Evolutionary conservation across 1,140 invertebrate species (phyloP).

Genomic region (Drosophila mojavensis): DNA sequence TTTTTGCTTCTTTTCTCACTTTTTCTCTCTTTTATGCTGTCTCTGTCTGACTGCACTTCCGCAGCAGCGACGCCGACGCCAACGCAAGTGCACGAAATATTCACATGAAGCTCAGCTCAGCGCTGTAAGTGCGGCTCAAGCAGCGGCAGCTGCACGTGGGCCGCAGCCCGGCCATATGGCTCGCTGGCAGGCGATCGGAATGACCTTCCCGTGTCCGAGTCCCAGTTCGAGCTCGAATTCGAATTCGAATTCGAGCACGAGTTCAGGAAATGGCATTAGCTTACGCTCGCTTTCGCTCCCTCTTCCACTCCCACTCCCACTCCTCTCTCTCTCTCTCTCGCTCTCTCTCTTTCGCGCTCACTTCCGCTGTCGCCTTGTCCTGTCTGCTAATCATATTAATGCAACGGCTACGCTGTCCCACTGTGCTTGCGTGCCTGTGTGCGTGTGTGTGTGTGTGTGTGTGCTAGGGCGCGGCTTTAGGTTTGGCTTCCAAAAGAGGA

Average conservation of each 20-base stretch:
- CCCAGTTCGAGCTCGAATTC: neutral
- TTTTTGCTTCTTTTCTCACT: too few species aligned
- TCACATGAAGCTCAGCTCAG: slow-evolving; percentile 36
- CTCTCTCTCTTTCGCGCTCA: slow-evolving; percentile 35
- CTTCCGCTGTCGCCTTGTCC: slow-evolving; percentile 34
- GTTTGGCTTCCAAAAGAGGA: slow-evolving; percentile 57
- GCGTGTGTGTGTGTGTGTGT: slow-evolving; percentile 38
- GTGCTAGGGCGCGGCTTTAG: slow-evolving; percentile 67
- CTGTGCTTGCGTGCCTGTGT: slow-evolving; percentile 21
- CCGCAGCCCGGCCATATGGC: slow-evolving; percentile 62
- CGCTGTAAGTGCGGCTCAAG: slow-evolving; percentile 9
- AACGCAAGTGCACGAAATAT: slow-evolving; percentile 25
- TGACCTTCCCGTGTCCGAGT: slow-evolving; percentile 37
- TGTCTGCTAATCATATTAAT: slow-evolving; percentile 79
- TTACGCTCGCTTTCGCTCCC: neutral
- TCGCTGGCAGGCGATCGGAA: slow-evolving; percentile 30
- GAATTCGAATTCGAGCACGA: neutral
- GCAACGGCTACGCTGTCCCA: slow-evolving; percentile 41
- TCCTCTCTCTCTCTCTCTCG: neutral
- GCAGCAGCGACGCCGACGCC: slow-evolving; percentile 35
- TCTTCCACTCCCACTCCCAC: neutral
- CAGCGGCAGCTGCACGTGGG: slow-evolving; percentile 67
- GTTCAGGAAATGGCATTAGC: slow-evolving; percentile 73
- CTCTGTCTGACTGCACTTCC: neutral
- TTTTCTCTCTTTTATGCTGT: neutral